Base-by-base conservation (phyloP, 2,113 vertebrate genomes). In the Gymnogyps californianus region DNA sequence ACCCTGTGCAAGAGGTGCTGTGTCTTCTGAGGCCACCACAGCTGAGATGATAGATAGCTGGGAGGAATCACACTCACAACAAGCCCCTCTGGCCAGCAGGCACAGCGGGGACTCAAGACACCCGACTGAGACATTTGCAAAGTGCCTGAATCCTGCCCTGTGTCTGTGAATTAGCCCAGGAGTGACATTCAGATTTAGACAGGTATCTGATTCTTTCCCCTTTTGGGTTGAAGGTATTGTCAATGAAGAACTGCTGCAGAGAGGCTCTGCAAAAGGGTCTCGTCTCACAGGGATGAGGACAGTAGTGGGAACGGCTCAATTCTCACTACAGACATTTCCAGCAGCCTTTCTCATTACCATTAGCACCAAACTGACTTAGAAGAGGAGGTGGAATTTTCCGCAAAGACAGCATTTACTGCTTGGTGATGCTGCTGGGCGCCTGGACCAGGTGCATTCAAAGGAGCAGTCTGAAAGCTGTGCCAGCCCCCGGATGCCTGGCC, bases 41-140 rank as follows among this genome's bases (percentile, higher is more conserved):
- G 62, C 7, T 2, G 40, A 57, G 28, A 38, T 38, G 38, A 38
- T 38, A 38, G 38, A 57, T 2, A 84, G 64, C n/a, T 42, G 47
- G 57, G 52, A 83, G 52, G 54, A 86, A 59, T 21, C 44, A 46
- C 0, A 0, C 47, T 71, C 52, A 71, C 1, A 0, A 7, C 0
- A 1, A 62, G 14, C 29, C 31, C 22, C 66, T 47, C 62, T 26
- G 52, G 58, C 32, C 74, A 75, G 51, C 49, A 87, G 40, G 62
- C 67, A 64, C 1, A 11, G 29, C 54, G 26, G 21, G 17, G 20
- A 34, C 62, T 42, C 46, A 51, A 51, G 24, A 25, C 1, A 11
- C 34, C 21, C 31, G 19, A 4, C 13, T 7, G 7, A 6, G 31
- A 26, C 16, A 26, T n/a, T 16, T 1, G 2, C 52, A 14, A 24